Evolutionary conservation across 2,797 vertebrate genomes (phyloP), one percentile per base, ranked within the genome.

Genomic region (Pelobates cultripes): DNA sequence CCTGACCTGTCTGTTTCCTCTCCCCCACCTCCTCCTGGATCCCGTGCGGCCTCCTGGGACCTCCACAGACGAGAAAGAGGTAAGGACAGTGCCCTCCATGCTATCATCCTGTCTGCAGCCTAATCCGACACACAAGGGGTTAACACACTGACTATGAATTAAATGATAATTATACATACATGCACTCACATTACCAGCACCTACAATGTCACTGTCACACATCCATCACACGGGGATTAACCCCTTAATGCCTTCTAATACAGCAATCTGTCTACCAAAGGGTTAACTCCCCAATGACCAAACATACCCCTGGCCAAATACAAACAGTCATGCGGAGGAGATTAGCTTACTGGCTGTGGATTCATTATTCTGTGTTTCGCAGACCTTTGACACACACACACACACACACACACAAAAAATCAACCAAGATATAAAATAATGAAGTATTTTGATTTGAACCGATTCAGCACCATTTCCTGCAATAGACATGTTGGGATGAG

Each of bases 61-160:
- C 77, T 64, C 15, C 15, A 47, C 78, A 87, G 86, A 87, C 45
- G 86, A 87, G 81, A 87, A 87, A 51, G 90, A 90, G 90, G 90
- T 90, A 89, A 80, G 86, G 77, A 84, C 5, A 51, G 6, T 55
- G 10, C 81, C 73, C 10, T 45, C 41, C 43, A 41, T 85, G 77
- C 84, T 47, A 0, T 57, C 79, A 44, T 64, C 14, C 12, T 60
- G 28, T 53, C 10, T 73, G 73, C 40, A 43, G 42, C 41, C 17
- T 8, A 13, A 28, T 7, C 43, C 28, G 66, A 14, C 3, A 43
- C 43, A 45, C 42, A 70, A 7, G 68, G 68, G 42, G 43, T 45
- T 70, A 70, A 70, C 28, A 28, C 28, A 28, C 28, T 28, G 28
- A 28, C 1, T 28, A 28, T 28, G 28, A 28, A 28, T 28, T 28